Base-by-base conservation (phyloP, 2,113 vertebrate species). In the Pseudorectes ferrugineus region DNA sequence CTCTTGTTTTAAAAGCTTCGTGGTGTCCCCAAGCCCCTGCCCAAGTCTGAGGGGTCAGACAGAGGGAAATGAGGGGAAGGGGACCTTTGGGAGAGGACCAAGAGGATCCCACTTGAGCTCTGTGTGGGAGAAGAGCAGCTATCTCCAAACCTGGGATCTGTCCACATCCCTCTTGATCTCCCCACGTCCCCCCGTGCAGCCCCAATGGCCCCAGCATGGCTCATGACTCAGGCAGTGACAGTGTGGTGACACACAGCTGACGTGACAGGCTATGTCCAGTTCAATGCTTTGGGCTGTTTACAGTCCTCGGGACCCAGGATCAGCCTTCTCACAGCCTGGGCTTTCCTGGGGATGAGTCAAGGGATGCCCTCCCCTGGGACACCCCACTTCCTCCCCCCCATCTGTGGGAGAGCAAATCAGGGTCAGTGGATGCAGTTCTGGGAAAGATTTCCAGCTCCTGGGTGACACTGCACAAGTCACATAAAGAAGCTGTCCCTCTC, bases 191-290 rank as follows among this genome's bases (percentile, higher is more conserved):
- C 51, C 35, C 15, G 26, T 48, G 40, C 54, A 88, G 72, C 59
- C 43, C 29, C 33, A 11, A 36, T 5, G 26, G 38, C 45, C 80
- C 62, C 62, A 70, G 62, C 23, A 17, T 12, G 55, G 62, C 38
- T 88, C 33, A 15, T 95, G 92, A 96, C 82, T 97, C 96, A 97
- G 85, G 38, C 63, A 68, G 51, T 94, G 81, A 75, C 95, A 93
- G 66, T 5, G 29, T 13, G 11, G 66, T 89, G 93, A 96, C 88
- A 94, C 93, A 92, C 78, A 80, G 75, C 55, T 88, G 71, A 74
- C 1, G 1, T 66, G 83, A 83, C 9, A 16, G 66, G 26, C 79
- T 82, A 49, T 58, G 42, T 86, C 59, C 72, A 86, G 23, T 43
- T 80, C 38, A 85, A 55, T 40, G 24, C n/a, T 80, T 31, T 20